phyloP scores from a whole-genome alignment of 2,888 invertebrate species.

The Harmothoe impar region DNA sequence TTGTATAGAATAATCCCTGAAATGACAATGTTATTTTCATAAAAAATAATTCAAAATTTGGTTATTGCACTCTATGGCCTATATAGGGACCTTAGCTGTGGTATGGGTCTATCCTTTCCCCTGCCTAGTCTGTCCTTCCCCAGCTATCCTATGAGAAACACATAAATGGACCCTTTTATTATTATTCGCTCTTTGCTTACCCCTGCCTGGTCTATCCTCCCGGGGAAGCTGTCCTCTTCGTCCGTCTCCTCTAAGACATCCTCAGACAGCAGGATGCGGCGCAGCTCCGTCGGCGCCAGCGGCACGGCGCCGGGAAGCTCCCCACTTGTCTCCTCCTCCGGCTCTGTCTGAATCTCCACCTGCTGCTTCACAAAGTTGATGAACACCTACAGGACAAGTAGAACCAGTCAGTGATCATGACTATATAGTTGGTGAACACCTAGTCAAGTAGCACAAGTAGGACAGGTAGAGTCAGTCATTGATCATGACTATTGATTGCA shows the following conservation, averaged over 20 bases:
- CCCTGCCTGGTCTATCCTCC: conserved; percentile 37
- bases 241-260: conserved; percentile 19
- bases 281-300: not conserved
- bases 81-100: too few species aligned
- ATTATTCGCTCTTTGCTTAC: not conserved
- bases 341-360: conserved; percentile 78
- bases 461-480: too few species aligned
- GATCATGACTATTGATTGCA: too few species aligned
- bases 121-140: too few species aligned
- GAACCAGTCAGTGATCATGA: too few species aligned
- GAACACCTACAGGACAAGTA: conserved; percentile 76
- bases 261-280: not conserved
- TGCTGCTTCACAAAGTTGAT: conserved; percentile 83
- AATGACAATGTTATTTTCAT: too few species aligned
- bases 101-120: not conserved
- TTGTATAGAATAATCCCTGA: too few species aligned
- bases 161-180: not conserved
- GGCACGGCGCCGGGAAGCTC: not conserved
- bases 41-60: too few species aligned
- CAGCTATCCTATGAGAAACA: too few species aligned
- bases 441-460: too few species aligned
- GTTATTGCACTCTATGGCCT: too few species aligned
- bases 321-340: not conserved
- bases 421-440: too few species aligned
- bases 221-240: conserved; percentile 14